Evolutionary conservation across 2,113 vertebrate genomes (phyloP).

Genomic region (Nanger granti): DNA sequence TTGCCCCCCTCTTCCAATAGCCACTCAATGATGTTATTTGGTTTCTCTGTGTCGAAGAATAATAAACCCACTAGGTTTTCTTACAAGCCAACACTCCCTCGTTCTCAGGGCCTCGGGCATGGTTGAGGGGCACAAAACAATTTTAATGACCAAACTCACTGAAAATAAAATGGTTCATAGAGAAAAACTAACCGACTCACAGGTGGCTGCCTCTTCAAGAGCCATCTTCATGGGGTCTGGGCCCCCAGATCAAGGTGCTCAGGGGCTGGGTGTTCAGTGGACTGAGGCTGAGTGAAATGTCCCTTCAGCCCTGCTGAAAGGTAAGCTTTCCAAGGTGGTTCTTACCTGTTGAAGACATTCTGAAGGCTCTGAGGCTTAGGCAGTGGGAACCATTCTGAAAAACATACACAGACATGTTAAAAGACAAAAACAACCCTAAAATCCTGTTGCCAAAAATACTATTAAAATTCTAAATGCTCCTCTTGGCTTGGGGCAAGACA

Average conservation of each 20-base stretch:
- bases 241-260: not conserved
- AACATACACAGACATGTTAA: slow-evolving; percentile 61
- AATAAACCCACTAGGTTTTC: slow-evolving; percentile 74
- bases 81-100: slow-evolving; percentile 51
- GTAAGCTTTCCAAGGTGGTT: not conserved
- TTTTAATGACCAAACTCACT: slow-evolving; percentile 70
- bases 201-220: not conserved
- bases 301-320: not conserved
- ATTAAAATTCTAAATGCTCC: slow-evolving; percentile 63
- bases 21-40: slow-evolving; percentile 65
- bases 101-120: slow-evolving; percentile 64
- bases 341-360: slow-evolving; percentile 88
- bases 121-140: slow-evolving; percentile 50
- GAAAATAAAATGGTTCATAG: slow-evolving; percentile 73
- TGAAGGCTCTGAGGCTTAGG: slow-evolving; percentile 78
- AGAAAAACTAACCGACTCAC: slow-evolving; percentile 54
- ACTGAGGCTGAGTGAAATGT: not conserved
- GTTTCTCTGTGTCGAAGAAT: slow-evolving; percentile 73
- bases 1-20: slow-evolving; percentile 22
- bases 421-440: slow-evolving; percentile 58
- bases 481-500: not conserved
- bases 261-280: not conserved
- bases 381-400: slow-evolving; percentile 79
- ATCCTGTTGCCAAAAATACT: slow-evolving; percentile 12
- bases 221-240: not conserved